Conservation (phyloP, 2,113 vertebrate species). For the Emydura subglobosa region DNA sequence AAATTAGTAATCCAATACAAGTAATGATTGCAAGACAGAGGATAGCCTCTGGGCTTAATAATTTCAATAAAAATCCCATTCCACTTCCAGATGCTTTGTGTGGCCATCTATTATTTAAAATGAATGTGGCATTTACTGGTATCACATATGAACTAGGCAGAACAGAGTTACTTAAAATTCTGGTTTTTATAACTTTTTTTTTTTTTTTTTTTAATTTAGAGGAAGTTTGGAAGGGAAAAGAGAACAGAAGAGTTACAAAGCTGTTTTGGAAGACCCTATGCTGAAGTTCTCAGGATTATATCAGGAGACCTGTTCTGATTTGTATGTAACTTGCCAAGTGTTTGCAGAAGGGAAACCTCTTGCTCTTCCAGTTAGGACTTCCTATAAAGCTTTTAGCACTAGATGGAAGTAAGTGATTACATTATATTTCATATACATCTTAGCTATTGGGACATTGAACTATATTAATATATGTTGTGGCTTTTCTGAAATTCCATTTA, state of each 20-base stretch:
- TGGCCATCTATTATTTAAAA: background rate
- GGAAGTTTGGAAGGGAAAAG: slow-evolving; percentile 98
- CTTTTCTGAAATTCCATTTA: background rate
- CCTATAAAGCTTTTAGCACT: slow-evolving; percentile 98
- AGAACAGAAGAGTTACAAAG: slow-evolving; percentile 96
- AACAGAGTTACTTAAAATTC: background rate
- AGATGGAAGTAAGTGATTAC: slow-evolving; percentile 94
- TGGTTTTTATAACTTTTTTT: background rate
- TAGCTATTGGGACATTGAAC: background rate
- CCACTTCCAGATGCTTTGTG: background rate
- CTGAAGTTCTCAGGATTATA: slow-evolving; percentile 96
- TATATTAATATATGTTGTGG: background rate
- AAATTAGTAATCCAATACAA: background rate
- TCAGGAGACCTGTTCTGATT: slow-evolving; percentile 95
- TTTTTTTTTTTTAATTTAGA: slow-evolving; percentile 70
- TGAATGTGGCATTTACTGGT: background rate
- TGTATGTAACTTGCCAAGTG: slow-evolving; percentile 97
- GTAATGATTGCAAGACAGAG: background rate
- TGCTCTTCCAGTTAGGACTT: slow-evolving; percentile 94
- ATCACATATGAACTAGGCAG: background rate
- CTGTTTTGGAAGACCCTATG: slow-evolving; percentile 94
- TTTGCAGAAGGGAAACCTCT: slow-evolving; percentile 97
- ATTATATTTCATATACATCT: background rate
- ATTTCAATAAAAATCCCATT: background rate
- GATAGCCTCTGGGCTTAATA: background rate